Percentiles rank a stretch among this genome's conserved stretches.
phyloP scores from a whole-genome alignment of 2,888 invertebrate species.

The Dioctria rufipes region DNA sequence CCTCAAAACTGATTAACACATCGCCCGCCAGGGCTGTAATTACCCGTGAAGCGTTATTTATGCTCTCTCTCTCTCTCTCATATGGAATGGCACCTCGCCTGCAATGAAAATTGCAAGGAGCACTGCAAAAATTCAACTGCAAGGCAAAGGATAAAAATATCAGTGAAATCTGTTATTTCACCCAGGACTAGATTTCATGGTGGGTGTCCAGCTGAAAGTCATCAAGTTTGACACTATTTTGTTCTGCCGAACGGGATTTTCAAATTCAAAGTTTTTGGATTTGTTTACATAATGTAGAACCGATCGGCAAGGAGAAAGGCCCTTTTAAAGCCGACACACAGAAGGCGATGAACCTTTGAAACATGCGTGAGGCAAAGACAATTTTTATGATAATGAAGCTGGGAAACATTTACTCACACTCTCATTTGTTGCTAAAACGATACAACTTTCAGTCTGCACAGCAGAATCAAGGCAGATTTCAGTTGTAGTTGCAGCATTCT shows the following conservation, averaged over 20 bases:
- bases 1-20: not conserved
- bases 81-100: not conserved
- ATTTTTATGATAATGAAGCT: no score
- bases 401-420: no score
- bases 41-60: not conserved
- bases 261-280: not conserved
- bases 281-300: not conserved
- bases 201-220: no score
- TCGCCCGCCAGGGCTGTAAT: not conserved
- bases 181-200: no score
- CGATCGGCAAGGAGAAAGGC: no score
- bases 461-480: not conserved
- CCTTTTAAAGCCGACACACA: not conserved
- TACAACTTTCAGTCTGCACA: no score
- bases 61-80: slow-evolving; percentile 3
- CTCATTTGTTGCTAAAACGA: no score
- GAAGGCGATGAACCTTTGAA: slow-evolving; percentile 35
- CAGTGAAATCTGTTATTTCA: no score
- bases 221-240: no score
- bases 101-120: not conserved
- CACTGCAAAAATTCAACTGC: no score
- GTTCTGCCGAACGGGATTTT: no score
- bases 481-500: not conserved
- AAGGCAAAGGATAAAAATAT: no score
- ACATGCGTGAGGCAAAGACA: not conserved